phyloP scores from a whole-genome alignment of 2,113 vertebrate species.

The Euleptes europaea region DNA sequence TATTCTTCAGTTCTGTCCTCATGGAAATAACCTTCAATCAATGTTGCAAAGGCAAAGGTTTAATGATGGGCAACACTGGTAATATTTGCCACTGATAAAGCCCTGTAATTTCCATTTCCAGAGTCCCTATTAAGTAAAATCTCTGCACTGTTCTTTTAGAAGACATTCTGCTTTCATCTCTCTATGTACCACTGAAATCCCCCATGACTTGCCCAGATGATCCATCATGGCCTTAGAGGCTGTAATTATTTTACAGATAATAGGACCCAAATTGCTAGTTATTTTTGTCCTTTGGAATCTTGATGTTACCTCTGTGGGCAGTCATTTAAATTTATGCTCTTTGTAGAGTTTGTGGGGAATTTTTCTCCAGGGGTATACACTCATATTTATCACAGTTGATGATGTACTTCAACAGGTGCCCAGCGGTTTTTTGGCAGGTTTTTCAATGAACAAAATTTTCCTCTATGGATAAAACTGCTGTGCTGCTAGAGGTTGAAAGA shows the following conservation, averaged over 20 bases:
- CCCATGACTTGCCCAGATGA: background rate
- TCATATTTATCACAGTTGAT: too few relatives aligned
- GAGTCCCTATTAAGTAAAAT: background rate
- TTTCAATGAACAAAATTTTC: too few relatives aligned
- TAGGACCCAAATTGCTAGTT: too few relatives aligned
- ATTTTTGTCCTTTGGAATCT: background rate
- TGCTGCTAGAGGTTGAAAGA: too few relatives aligned
- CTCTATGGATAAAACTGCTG: too few relatives aligned
- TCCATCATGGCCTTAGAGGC: background rate
- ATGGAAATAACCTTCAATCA: slow-evolving; percentile 21
- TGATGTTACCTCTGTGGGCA: background rate
- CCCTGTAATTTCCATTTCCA: background rate
- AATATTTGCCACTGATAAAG: background rate
- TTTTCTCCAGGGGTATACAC: too few relatives aligned
- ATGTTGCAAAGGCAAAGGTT: background rate
- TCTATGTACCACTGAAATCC: background rate
- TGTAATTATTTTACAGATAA: background rate
- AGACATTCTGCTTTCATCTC: background rate
- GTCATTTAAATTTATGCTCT: too few relatives aligned
- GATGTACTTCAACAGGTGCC: too few relatives aligned
- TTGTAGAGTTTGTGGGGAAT: too few relatives aligned
- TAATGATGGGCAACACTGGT: background rate
- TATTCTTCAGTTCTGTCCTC: background rate
- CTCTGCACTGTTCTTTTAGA: background rate
- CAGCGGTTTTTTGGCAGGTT: too few relatives aligned